These are phyloP conservation scores for Agraylea sexmaculata DNA, from an alignment of 1,140 invertebrate species.

Conservation along the genomic window DNA sequence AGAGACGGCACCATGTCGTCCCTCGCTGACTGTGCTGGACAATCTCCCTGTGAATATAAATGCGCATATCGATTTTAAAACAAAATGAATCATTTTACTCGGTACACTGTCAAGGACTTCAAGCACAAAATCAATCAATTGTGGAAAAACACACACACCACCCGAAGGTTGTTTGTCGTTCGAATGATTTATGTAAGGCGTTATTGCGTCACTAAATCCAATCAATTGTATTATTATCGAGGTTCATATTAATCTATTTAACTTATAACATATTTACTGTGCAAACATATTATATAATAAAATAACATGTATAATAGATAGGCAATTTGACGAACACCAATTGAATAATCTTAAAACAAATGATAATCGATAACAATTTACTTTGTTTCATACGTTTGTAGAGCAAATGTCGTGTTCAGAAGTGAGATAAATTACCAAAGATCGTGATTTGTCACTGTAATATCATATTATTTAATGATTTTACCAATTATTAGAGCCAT, in stretches of 20 bases:
- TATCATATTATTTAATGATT: too few species aligned
- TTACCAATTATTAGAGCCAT: too few species aligned
- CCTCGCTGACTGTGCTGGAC: not conserved
- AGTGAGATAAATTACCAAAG: not conserved
- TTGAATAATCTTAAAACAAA: not conserved
- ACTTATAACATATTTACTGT: too few species aligned
- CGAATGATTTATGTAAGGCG: too few species aligned
- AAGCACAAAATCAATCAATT: constrained; percentile 5
- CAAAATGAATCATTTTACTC: constrained; percentile 6
- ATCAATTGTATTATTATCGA: too few species aligned
- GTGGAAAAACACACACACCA: too few species aligned
- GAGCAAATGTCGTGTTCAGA: not conserved
- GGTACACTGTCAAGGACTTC: constrained; percentile 3
- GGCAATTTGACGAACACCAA: not conserved
- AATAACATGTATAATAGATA: constrained; percentile 4
- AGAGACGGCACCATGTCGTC: constrained; percentile 2
- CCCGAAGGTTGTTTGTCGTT: too few species aligned
- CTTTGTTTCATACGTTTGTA: too few species aligned
- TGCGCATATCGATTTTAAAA: constrained; percentile 3
- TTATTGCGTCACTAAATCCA: too few species aligned
- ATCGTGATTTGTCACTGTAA: not conserved
- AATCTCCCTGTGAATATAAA: not conserved
- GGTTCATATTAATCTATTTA: too few species aligned
- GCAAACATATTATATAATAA: too few species aligned
- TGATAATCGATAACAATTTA: not conserved